Conservation (phyloP, 2,797 vertebrate genomes). For the Acomys russatus region DNA sequence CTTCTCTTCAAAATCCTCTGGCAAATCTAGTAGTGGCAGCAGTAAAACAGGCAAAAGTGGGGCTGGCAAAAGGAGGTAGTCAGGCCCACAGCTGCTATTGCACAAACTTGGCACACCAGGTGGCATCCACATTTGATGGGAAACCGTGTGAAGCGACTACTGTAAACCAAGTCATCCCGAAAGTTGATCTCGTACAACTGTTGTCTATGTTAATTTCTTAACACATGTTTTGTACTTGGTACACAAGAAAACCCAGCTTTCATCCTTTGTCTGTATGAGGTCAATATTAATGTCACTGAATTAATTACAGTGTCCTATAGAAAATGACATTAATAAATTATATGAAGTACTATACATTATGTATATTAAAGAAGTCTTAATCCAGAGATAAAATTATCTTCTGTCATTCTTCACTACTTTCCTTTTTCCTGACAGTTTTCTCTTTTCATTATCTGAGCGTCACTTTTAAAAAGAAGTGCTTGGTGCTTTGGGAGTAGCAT, state of each 20-base stretch:
- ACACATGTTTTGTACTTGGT: slow-evolving; percentile 88
- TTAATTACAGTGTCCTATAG: slow-evolving; percentile 88
- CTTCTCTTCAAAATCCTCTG: slow-evolving; percentile 97
- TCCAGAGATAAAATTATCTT: slow-evolving; percentile 77
- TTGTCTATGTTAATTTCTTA: slow-evolving; percentile 85
- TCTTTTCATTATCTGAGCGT: slow-evolving; percentile 35
- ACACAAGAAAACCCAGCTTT: slow-evolving; percentile 85
- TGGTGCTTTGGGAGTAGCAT: slow-evolving; percentile 50
- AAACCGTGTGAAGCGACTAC: slow-evolving; percentile 87
- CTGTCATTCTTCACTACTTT: slow-evolving; percentile 63
- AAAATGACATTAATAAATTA: slow-evolving; percentile 89
- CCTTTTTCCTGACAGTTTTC: slow-evolving; percentile 58
- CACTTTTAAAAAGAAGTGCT: slow-evolving; percentile 60
- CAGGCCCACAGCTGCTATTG: slow-evolving; percentile 77
- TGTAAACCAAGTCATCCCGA: slow-evolving; percentile 85
- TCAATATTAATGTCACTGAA: slow-evolving; percentile 86
- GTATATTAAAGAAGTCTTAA: slow-evolving; percentile 86
- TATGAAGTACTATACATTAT: slow-evolving; percentile 85
- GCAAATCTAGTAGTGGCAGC: slow-evolving; percentile 94
- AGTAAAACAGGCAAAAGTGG: slow-evolving; percentile 95
- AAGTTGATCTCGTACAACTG: slow-evolving; percentile 82
- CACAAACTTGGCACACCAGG: slow-evolving; percentile 77
- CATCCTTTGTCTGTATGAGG: slow-evolving; percentile 87
- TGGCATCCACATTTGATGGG: slow-evolving; percentile 81
- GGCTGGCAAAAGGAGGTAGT: slow-evolving; percentile 98